phyloP scores from a whole-genome alignment of 1,140 invertebrate species.

The Steinernema khuongi region DNA sequence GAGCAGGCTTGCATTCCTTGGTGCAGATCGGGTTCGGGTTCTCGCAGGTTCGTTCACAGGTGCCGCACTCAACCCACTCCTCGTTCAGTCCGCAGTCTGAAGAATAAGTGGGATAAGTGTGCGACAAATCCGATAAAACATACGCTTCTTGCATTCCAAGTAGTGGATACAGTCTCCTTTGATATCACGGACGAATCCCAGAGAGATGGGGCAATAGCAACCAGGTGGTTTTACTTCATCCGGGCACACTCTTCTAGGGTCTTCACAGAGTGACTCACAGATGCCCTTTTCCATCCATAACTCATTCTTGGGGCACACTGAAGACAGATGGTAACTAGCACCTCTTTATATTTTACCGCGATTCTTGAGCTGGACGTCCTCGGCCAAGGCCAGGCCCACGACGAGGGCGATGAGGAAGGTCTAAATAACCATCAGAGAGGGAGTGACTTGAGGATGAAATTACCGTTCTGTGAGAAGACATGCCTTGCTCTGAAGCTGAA shows the following conservation, averaged over 20 bases:
- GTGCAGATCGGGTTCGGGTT: constrained; percentile 17
- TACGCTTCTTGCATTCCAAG: neutral
- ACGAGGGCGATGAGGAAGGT: too few relatives aligned
- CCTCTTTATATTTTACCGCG: too few relatives aligned
- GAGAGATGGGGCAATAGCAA: neutral
- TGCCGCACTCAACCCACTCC: neutral
- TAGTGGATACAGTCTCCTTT: neutral
- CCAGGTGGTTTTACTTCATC: neutral
- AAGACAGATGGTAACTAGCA: neutral
- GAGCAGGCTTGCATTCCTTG: constrained; percentile 10
- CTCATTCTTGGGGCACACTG: constrained; percentile 5
- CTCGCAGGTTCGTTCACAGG: constrained; percentile 3
- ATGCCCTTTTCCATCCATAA: neutral
- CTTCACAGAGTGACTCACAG: neutral
- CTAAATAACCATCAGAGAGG: too few relatives aligned
- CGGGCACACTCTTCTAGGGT: neutral
- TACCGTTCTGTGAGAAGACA: too few relatives aligned
- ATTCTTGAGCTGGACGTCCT: too few relatives aligned
- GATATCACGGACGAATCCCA: neutral
- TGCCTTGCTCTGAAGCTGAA: too few relatives aligned
- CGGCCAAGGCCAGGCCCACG: too few relatives aligned
- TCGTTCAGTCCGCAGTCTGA: constrained; percentile 7
- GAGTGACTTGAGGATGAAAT: too few relatives aligned
- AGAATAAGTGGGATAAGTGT: too few relatives aligned
- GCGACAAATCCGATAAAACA: too few relatives aligned